phyloP scores from a whole-genome alignment of 2,888 invertebrate species.

The Athripsodes cinereus region DNA sequence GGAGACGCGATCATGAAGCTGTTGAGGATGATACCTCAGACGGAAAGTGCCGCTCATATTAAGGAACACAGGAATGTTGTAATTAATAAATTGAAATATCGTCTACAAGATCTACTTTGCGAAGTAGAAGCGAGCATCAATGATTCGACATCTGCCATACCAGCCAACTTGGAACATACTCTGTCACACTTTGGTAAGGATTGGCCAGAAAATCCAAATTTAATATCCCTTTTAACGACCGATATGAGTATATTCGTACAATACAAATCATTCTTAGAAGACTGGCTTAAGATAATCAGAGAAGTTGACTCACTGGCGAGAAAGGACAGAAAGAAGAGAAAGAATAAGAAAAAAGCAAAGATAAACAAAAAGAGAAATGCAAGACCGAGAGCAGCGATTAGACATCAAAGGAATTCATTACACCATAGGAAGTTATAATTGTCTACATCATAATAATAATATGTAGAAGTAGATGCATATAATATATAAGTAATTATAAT shows the following conservation, averaged over 20 bases:
- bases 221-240: slow-evolving; percentile 50
- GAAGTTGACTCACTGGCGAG: slow-evolving; percentile 29
- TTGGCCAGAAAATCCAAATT: slow-evolving; percentile 44
- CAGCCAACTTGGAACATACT: too few relatives aligned
- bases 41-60: slow-evolving; percentile 41
- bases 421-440: not conserved
- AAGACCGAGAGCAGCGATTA: not conserved
- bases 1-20: slow-evolving; percentile 45
- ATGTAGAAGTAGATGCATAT: too few relatives aligned
- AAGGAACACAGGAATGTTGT: slow-evolving; percentile 42
- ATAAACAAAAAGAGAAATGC: not conserved
- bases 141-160: slow-evolving; percentile 34
- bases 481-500: not conserved
- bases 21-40: slow-evolving; percentile 33
- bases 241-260: slow-evolving; percentile 57
- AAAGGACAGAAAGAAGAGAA: too few relatives aligned
- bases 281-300: slow-evolving; percentile 51
- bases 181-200: slow-evolving; percentile 35
- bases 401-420: not conserved
- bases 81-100: slow-evolving; percentile 39
- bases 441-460: not conserved
- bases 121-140: slow-evolving; percentile 52
- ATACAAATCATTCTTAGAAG: slow-evolving; percentile 53
- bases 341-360: not conserved
- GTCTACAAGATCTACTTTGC: slow-evolving; percentile 47